Percentiles rank a stretch among this genome's conserved stretches.
Evolutionary conservation across 2,888 invertebrate species (phyloP).

Genomic region (Urechis unicinctus): DNA sequence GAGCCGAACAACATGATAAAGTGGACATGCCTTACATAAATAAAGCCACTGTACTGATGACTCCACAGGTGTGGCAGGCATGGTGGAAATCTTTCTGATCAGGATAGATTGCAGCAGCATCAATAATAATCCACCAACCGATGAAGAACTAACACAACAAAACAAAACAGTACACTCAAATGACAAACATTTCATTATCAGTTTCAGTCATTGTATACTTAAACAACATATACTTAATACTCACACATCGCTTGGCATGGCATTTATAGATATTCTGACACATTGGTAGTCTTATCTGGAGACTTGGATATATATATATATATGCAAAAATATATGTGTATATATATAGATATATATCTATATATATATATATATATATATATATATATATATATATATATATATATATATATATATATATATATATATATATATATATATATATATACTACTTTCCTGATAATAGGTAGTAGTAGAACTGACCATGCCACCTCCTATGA

Average conservation of each 20-base stretch:
- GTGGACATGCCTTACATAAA: slow-evolving; percentile 85
- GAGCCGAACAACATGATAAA: no score
- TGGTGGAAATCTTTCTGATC: slow-evolving; percentile 54
- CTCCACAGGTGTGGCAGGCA: slow-evolving; percentile 83
- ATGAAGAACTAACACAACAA: slow-evolving; percentile 64
- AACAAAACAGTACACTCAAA: not conserved
- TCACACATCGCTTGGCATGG: not conserved
- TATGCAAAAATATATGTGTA: no score
- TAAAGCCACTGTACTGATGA: slow-evolving; percentile 86
- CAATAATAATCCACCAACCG: slow-evolving; percentile 98
- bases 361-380: no score
- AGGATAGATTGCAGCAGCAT: slow-evolving; percentile 76
- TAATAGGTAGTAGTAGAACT: no score
- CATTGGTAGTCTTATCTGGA: not conserved
- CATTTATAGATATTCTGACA: not conserved
- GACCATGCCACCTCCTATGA: slow-evolving; percentile 82
- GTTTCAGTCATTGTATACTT: not conserved
- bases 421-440: no score
- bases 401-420: no score
- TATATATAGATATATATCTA: no score
- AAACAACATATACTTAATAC: not conserved
- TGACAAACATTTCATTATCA: not conserved
- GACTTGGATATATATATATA: no score
- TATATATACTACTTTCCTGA: no score
- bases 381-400: no score